These are phyloP conservation scores for Prunella fulvescens DNA, from an alignment of 2,113 vertebrate species.

Conservation along the genomic window DNA sequence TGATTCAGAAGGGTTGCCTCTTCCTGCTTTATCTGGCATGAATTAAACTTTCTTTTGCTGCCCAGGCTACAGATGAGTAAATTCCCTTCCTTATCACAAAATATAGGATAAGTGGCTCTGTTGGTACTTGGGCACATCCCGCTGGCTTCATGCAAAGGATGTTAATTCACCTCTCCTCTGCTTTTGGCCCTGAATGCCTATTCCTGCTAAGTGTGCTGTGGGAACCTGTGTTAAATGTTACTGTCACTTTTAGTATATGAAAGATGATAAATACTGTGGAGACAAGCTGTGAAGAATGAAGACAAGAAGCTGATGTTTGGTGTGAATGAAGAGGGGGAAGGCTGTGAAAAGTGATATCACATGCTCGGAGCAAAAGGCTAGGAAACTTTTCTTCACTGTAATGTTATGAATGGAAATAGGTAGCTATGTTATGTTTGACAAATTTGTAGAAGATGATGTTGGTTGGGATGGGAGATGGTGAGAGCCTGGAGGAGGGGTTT, in stretches of 20 bases:
- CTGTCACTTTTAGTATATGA: conserved; percentile 42
- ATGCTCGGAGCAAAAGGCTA: conserved; percentile 28
- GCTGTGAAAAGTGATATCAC: conserved; percentile 53
- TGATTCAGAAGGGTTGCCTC: not conserved
- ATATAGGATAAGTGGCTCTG: not conserved
- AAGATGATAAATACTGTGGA: conserved; percentile 54
- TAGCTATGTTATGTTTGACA: not conserved
- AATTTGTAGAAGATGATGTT: conserved; percentile 5
- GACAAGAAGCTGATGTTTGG: conserved; percentile 64
- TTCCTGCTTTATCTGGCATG: not conserved
- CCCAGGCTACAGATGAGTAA: not conserved
- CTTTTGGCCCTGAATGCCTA: conserved; percentile 1
- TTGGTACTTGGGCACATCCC: not conserved
- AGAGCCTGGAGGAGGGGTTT: conserved; percentile 28
- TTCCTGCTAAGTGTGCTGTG: conserved; percentile 28
- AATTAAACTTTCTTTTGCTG: not conserved
- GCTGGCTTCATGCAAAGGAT: not conserved
- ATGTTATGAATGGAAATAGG: conserved; percentile 55
- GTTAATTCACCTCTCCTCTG: not conserved
- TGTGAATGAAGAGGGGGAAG: conserved; percentile 44
- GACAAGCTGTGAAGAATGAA: conserved; percentile 55
- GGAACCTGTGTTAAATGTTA: conserved; percentile 43
- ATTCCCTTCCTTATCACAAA: not conserved
- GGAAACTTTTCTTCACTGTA: conserved; percentile 1
- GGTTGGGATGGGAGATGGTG: not conserved